Base-by-base conservation (phyloP, 2,888 invertebrate genomes). In the Scelioninae gen. 2 region DNA sequence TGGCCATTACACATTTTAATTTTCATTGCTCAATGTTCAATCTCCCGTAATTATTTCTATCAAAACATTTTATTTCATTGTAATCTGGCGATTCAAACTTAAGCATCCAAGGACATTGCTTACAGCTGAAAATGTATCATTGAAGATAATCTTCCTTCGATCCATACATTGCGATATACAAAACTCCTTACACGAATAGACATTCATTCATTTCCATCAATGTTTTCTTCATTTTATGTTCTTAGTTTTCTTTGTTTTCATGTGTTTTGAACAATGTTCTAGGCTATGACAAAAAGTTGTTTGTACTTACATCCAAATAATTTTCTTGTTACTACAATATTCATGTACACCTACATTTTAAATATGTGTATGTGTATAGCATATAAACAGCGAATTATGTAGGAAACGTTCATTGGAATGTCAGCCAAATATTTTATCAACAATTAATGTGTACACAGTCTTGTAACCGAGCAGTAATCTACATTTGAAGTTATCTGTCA, bases 311-410 rank as follows among this genome's bases (percentile, higher is more conserved):
- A 67, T 55, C 28, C 72, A 67, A 67, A 45, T 64, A 64, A 55
- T 46, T 58, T 71, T 16, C 43, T 61, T 41, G 19, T 45, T 57
- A 61, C 72, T 72, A 72, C 61, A 37, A 61, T 72, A 72, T 55
- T 25, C 48, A 61, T 72, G 60, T 72, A 60, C 60, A 65, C 43
- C 60, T 67, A 72, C 71, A 7, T 67, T 50, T 65, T 63, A 35
- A 48, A 58, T 68, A 64, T 46, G 41, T 53, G 45, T 68, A 53
- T 69, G 41, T 69, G 52, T 58, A 46, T 74, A 74, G 60, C 65
- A 65, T 70, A 75, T 69, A 72, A 71, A 72, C 71, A 72, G 65
- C 75, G 64, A 64, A 63, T 70, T 75, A 68, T 53, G 55, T 69
- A 65, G 71, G 72, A 70, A 69, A 73, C 57, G 60, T 69, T 75